Base-by-base conservation (phyloP, 1,140 invertebrate genomes). In the Drosophila nikananu region DNA sequence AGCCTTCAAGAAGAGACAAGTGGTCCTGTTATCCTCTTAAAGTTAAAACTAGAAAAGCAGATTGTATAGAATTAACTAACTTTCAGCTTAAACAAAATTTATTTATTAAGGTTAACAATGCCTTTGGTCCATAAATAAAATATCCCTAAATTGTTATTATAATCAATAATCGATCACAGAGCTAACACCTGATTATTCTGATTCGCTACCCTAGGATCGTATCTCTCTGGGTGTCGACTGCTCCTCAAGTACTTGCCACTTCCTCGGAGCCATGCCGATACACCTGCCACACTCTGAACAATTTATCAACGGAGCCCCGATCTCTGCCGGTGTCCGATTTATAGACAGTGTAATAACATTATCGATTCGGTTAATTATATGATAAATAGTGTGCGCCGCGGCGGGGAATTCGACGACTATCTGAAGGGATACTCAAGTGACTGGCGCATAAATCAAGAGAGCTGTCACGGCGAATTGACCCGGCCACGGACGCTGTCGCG, bases 391-490 rank as follows among this genome's bases (percentile, higher is more conserved):
- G 58, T 52, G 78, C 66, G 37, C 46, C 55, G 10, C 39, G 64
- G 67, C 49, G 64, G 67, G 63, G 49, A 68, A 71, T 46, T 30
- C 27, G 49, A 27, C 46, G 72, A 80, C 62, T 68, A 75, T 81
- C 82, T 78, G 23, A 37, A 58, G 70, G 70, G 52, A 30, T 41
- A 21, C 61, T 86, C 59, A 63, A 86, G 71, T 80, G 62, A 49
- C 52, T 67, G 57, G 52, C 44, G 62, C 70, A 81, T 82, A 82
- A 82, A 82, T 81, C 77, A 68, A 60, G 64, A 46, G 54, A 59
- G 66, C 83, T 86, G 76, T 63, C 83, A 83, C 51, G 32, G 70
- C 66, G 71, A 86, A 82, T 86, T 86, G 83, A 86, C 83, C 83
- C 64, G 64, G 39, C 65, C 71, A 64, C 6, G 77, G 61, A 77